These are phyloP conservation scores for Trichogramma pretiosum DNA, from an alignment of 1,140 invertebrate species.

Conservation along the genomic window DNA sequence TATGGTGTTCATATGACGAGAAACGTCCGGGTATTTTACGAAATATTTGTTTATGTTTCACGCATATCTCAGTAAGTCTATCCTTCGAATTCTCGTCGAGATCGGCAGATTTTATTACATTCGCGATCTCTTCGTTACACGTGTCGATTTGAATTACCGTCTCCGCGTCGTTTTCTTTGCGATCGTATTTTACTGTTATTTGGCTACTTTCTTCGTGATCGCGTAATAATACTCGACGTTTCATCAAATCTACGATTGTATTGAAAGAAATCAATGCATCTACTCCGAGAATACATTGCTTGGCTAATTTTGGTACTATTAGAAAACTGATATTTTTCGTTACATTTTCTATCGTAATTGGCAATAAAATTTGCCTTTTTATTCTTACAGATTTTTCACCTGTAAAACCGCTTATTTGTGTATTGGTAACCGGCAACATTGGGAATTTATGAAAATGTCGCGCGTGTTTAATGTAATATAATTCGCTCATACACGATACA, in stretches of 20 bases:
- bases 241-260: not conserved
- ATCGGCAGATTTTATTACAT: not conserved
- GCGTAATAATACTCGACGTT: too few species aligned
- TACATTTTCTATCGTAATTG: not conserved
- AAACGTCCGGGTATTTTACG: slow-evolving; percentile 15
- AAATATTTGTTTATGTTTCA: slow-evolving; percentile 15
- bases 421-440: too few species aligned
- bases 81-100: not conserved
- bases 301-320: not conserved
- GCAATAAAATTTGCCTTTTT: not conserved
- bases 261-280: not conserved
- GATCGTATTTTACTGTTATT: not conserved
- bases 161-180: not conserved
- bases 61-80: not conserved
- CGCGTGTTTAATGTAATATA: too few species aligned
- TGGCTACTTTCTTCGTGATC: not conserved
- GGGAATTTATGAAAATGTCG: too few species aligned
- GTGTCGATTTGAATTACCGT: not conserved
- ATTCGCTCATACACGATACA: too few species aligned
- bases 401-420: too few species aligned
- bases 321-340: not conserved
- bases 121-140: not conserved
- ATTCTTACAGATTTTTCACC: not conserved
- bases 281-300: not conserved
- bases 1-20: slow-evolving; percentile 13